Conservation (phyloP, 53 echinoderm and acorn worm genomes). For the Echinarachnius parma region DNA sequence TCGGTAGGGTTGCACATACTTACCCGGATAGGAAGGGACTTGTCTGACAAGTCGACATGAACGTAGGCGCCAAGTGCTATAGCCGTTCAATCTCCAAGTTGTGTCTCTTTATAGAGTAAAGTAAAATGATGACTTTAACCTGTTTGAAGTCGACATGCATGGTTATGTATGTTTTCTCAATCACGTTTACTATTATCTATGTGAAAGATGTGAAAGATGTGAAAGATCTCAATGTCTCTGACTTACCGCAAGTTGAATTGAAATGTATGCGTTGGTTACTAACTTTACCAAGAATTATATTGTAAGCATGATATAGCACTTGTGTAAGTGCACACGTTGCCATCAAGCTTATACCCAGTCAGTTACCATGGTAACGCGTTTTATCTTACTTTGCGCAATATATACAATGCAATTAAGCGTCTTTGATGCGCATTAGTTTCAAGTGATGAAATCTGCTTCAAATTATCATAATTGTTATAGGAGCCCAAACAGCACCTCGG, state of each 20-base stretch:
- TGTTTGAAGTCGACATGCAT: background rate
- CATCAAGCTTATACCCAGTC: too few relatives aligned
- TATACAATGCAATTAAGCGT: too few relatives aligned
- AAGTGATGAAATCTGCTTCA: too few relatives aligned
- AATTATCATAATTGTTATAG: too few relatives aligned
- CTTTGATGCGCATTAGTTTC: too few relatives aligned
- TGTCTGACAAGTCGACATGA: background rate
- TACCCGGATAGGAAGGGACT: background rate
- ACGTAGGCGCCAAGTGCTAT: background rate
- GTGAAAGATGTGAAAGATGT: background rate
- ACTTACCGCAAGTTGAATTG: background rate
- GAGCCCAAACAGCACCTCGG: too few relatives aligned
- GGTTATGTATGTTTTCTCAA: background rate
- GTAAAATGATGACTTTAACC: background rate
- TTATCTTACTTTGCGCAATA: too few relatives aligned
- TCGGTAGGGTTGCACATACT: background rate
- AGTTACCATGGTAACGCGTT: too few relatives aligned
- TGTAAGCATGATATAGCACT: too few relatives aligned
- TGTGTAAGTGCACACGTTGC: too few relatives aligned
- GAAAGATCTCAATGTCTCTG: background rate
- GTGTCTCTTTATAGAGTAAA: background rate
- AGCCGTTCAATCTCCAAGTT: background rate
- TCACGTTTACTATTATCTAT: too few relatives aligned
- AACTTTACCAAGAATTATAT: background rate
- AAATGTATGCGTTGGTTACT: background rate